Base-by-base conservation (phyloP, 2,888 invertebrate genomes). In the Acanthopleura granulata region DNA sequence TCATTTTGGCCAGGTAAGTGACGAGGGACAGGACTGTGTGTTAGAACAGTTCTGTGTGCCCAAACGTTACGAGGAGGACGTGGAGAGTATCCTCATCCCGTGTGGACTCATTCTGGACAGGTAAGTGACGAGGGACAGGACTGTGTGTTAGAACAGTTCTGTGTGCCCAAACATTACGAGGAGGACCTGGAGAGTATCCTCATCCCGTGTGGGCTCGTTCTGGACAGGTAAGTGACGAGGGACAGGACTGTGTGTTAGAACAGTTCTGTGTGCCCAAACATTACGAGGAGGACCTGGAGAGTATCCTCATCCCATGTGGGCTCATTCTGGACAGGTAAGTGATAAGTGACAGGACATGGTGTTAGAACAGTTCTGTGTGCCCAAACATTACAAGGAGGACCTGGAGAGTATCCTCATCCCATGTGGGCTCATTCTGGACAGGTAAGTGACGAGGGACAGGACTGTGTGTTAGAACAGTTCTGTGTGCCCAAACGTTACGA, bases 81-180 rank as follows among this genome's bases (percentile, higher is more conserved):
- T 93, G 74, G 90, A 91, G 72, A 85, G 89, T 72, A 91, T 93
- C 22, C 85, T 93, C 57, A 91, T 93, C 62, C 92, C 93, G 14
- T 90, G 91, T 78, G 93, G 93, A 16, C 83, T 92, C 30, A 91
- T 92, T 57, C 86, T 91, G 75, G 93, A 93, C 86, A 90, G 92
- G 90, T 92, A 51, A 40, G 40, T 40, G 40, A 9, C 9, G 40
- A 40, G 40, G 40, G 40, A 40, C 40, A 40, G 40, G 40, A 40
- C 40, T 40, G 40, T 40, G 40, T 40, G 40, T 40, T 40, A 40
- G 3, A 40, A 40, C 40, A 40, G 40, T 40, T 40, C 4, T 40
- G 40, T 40, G 40, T 40, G 40, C 40, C 40, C 40, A 40, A 40
- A 40, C 40, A 40, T 40, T 40, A 40, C 40, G 40, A 40, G 40